Percentiles rank a stretch among this genome's conserved stretches.
Evolutionary conservation across 1,140 invertebrate species (phyloP).

Genomic region (Brachionus asplanchnoidis): DNA sequence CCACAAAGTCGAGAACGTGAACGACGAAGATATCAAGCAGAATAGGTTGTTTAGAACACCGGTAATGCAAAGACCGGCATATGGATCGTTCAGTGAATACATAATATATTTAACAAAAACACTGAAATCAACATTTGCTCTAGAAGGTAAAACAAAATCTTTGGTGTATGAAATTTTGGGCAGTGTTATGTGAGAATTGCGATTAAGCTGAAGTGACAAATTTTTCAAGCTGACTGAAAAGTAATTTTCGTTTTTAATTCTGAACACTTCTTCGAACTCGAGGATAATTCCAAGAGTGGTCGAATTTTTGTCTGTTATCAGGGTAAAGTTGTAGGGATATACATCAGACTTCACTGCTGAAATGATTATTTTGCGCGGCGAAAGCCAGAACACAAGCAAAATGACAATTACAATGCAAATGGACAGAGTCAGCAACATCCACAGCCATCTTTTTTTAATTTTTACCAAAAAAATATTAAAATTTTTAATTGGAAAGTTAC

Average conservation of each 20-base stretch:
- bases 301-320: not conserved
- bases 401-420: not conserved
- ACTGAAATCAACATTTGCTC: not conserved
- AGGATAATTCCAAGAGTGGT: conserved; percentile 9
- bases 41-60: conserved; percentile 28
- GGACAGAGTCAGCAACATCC: not conserved
- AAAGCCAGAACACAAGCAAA: not conserved
- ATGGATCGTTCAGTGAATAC: conserved; percentile 23
- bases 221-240: conserved; percentile 32
- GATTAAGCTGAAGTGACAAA: conserved; percentile 4
- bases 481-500: not conserved
- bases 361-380: conserved; percentile 7
- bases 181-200: conserved; percentile 7
- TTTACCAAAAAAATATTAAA: not conserved
- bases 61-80: conserved; percentile 18
- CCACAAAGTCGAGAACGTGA: conserved; percentile 28
- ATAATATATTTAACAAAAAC: conserved; percentile 28
- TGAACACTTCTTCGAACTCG: conserved; percentile 6
- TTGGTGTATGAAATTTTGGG: not conserved
- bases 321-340: not conserved
- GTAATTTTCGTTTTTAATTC: conserved; percentile 18
- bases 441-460: conserved; percentile 14
- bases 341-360: not conserved
- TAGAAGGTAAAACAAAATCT: not conserved
- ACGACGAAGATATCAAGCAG: not conserved